Evolutionary conservation across 2,797 vertebrate genomes (phyloP), one percentile per base, ranked within the genome.

Genomic region (Tarsius wallacei): DNA sequence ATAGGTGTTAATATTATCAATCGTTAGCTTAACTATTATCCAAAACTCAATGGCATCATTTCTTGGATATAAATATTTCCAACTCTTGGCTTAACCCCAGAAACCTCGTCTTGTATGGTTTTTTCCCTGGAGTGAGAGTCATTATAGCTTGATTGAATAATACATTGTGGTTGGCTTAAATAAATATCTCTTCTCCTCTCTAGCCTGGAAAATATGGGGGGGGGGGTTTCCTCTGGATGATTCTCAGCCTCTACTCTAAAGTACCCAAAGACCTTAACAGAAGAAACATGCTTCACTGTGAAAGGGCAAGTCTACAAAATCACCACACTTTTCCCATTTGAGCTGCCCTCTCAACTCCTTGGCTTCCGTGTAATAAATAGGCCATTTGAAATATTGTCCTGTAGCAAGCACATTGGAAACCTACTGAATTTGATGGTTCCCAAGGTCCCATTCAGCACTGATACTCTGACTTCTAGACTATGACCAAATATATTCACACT

Each of bases 1-100:
- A 49, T 19, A 87, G 31, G 4, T 74, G 53, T 90, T 47, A 76
- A 55, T 78, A 83, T 92, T 73, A 61, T 70, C n/a, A 83, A 49
- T 80, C 28, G 22, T 64, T 85, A 91, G 28, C 5, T 83, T 93
- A 95, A 87, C 6, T 68, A 6, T 91, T 95, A 88, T 68, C 88
- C 21, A 94, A 85, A 78, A 13, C 16, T 36, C 8, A 90, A 17
- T 71, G 55, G 0, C 10, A 9, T 64, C 76, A 74, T 95, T 81
- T 96, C 42, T 71, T 61, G 4, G 4, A 31, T n/a, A 19, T 77
- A 83, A 89, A 49, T 86, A 77, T 89, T 81, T 73, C 36, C 11
- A 95, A 80, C 10, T 68, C 15, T 16, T 83, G 26, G 15, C 13
- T 57, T 96, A 86, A n/a, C 10, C n/a, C 16, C 17, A 55, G 26